phyloP scores from a whole-genome alignment of 2,797 vertebrate species.

The Myotis daubentonii region DNA sequence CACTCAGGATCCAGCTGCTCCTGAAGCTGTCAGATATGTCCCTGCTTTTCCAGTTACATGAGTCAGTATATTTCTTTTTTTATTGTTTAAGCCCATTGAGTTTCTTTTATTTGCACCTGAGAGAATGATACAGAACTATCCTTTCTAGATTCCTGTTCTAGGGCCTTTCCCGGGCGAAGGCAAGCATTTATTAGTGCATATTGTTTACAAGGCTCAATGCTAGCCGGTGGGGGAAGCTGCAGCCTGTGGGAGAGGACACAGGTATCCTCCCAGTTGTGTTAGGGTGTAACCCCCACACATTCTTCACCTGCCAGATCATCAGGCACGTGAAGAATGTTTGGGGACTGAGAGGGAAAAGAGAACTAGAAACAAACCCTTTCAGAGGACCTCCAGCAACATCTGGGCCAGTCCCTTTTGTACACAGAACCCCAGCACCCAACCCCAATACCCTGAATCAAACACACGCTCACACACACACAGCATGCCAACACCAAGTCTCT shows the following conservation, averaged over 20 bases:
- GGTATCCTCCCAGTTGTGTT: not conserved
- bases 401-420: not conserved
- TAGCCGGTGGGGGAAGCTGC: not conserved
- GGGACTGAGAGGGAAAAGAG: not conserved
- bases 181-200: not conserved
- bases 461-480: not conserved
- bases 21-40: not conserved
- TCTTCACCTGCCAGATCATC: not conserved
- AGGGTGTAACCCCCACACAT: not conserved
- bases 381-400: not conserved
- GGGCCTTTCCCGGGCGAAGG: not conserved
- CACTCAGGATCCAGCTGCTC: not conserved
- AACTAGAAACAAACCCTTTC: not conserved
- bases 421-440: not conserved
- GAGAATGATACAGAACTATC: constrained; percentile 24
- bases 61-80: not conserved
- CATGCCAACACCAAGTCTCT: not conserved
- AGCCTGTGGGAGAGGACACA: not conserved
- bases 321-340: not conserved
- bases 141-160: constrained; percentile 17
- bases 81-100: not conserved
- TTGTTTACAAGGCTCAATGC: not conserved
- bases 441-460: not conserved
- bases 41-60: not conserved
- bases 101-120: constrained; percentile 34